phyloP scores from a whole-genome alignment of 2,113 vertebrate genomes.

The Glaucomys volans region DNA sequence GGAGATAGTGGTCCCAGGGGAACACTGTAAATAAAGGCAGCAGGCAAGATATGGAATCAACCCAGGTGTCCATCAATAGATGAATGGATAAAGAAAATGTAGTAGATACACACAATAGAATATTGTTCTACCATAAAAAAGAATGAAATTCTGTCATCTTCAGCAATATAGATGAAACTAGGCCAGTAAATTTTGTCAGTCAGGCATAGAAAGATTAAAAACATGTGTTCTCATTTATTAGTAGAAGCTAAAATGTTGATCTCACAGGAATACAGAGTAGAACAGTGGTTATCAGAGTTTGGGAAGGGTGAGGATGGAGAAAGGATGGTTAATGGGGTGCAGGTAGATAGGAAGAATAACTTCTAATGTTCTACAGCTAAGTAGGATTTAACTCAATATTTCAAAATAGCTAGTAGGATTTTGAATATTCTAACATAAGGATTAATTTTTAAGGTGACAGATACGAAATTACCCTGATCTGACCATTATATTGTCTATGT shows the following conservation, averaged over 20 bases:
- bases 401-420: neutral
- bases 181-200: too few species aligned
- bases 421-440: neutral
- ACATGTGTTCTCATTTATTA: too few species aligned
- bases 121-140: neutral
- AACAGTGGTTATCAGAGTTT: neutral
- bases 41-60: too few species aligned
- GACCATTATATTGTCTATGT: neutral
- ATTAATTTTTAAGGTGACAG: neutral
- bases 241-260: neutral
- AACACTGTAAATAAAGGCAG: too few species aligned
- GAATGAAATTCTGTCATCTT: neutral
- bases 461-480: neutral
- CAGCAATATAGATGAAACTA: too few species aligned
- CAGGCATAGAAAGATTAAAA: too few species aligned
- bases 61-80: too few species aligned
- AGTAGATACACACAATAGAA: too few species aligned
- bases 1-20: neutral
- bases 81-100: too few species aligned
- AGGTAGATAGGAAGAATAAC: too few species aligned
- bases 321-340: neutral
- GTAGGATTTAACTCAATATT: too few species aligned
- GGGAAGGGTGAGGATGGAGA: neutral
- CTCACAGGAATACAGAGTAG: neutral
- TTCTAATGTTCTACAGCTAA: too few species aligned